Evolutionary conservation across 2,113 vertebrate genomes (phyloP).

Genomic region (Mobula hypostoma): DNA sequence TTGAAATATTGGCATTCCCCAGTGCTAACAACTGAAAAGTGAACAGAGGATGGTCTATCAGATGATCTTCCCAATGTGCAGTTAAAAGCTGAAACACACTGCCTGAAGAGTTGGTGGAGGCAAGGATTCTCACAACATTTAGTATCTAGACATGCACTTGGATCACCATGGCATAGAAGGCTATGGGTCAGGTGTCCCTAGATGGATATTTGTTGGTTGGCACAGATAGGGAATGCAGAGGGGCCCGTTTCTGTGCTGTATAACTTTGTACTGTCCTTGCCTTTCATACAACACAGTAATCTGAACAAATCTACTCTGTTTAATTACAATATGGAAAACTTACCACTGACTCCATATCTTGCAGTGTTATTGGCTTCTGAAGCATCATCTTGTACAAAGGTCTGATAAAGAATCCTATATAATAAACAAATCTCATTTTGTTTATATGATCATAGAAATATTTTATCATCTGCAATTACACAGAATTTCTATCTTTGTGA

Average conservation of each 20-base stretch:
- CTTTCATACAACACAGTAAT: background rate
- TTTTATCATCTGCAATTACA: background rate
- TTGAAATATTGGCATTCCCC: no score
- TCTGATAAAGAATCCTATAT: constrained; percentile 90
- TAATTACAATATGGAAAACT: constrained; percentile 46
- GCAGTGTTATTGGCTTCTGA: constrained; percentile 84
- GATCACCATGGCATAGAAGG: no score
- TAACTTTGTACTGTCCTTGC: background rate
- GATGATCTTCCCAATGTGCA: no score
- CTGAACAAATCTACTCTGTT: background rate
- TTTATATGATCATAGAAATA: background rate
- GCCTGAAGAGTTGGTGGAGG: no score
- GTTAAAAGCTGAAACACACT: no score
- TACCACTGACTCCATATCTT: constrained; percentile 99
- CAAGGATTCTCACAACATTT: no score
- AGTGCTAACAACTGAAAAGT: background rate
- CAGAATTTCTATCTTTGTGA: background rate
- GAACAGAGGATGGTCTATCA: no score
- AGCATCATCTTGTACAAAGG: constrained; percentile 99
- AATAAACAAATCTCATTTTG: constrained; percentile 36
- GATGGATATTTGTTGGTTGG: no score
- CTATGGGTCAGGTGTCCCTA: no score
- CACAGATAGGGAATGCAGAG: no score
- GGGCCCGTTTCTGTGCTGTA: no score
- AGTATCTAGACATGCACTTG: no score